A percentile compares a stretch with the other conserved stretches of the same genome.
These are phyloP conservation scores for Nomada ruficornis DNA, from an alignment of 2,888 invertebrate genomes.

Conservation along the genomic window DNA sequence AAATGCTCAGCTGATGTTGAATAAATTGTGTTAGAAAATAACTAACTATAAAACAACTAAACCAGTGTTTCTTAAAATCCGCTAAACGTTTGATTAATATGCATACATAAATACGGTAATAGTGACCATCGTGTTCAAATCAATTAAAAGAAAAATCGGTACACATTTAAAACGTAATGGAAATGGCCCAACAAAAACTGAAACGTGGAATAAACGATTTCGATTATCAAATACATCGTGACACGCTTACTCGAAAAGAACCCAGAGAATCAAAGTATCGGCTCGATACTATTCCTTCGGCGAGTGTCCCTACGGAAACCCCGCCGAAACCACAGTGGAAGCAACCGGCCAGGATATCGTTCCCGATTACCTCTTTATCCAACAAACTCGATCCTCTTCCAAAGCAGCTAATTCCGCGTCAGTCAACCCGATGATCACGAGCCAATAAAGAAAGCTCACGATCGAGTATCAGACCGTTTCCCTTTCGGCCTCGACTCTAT, in stretches of 20 bases:
- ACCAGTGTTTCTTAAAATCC: too few relatives aligned
- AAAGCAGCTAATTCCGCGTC: conserved; percentile 20
- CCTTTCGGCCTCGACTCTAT: not conserved
- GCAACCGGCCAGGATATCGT: not conserved
- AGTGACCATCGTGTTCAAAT: too few relatives aligned
- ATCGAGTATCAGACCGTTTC: not conserved
- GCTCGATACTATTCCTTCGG: not conserved
- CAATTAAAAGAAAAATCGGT: too few relatives aligned
- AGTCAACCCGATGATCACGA: not conserved
- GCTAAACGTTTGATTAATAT: too few relatives aligned
- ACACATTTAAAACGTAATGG: too few relatives aligned
- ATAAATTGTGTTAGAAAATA: too few relatives aligned
- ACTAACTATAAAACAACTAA: too few relatives aligned
- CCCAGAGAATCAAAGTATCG: not conserved
- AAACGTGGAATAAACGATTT: too few relatives aligned
- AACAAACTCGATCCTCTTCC: not conserved
- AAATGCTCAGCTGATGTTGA: too few relatives aligned
- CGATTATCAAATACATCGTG: too few relatives aligned
- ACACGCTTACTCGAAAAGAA: too few relatives aligned
- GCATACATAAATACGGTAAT: too few relatives aligned
- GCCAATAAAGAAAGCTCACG: not conserved
- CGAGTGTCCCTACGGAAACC: not conserved
- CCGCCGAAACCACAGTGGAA: not conserved
- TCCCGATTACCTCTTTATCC: not conserved
- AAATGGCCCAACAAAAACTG: not conserved